Percentiles rank a stretch among this genome's conserved stretches.
phyloP scores from a whole-genome alignment of 2,888 invertebrate species.

The Ischnus inquisitorius region DNA sequence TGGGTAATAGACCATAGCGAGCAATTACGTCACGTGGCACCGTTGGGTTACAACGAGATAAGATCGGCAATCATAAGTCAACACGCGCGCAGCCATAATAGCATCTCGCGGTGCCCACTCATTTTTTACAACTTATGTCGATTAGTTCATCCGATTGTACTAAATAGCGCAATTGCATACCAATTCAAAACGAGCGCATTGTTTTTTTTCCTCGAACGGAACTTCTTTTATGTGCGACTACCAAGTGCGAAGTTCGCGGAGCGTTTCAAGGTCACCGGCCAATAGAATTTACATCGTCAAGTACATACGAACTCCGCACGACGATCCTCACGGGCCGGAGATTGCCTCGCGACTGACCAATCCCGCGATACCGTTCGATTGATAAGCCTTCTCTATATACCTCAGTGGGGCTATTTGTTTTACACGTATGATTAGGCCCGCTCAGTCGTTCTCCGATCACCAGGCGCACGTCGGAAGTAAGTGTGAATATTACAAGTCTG shows the following conservation, averaged over 20 bases:
- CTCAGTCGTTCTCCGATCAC: constrained; percentile 2
- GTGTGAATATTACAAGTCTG: background rate
- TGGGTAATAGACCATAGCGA: constrained; percentile 53
- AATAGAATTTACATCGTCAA: background rate
- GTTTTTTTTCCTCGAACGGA: background rate
- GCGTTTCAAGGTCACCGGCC: constrained; percentile 4
- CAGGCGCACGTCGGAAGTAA: background rate
- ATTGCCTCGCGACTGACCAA: constrained; percentile 62
- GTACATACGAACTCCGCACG: background rate
- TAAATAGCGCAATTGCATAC: background rate
- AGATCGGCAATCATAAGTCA: constrained; percentile 34
- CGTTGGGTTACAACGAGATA: constrained; percentile 1
- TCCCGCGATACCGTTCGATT: constrained; percentile 38
- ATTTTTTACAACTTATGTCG: constrained; percentile 4
- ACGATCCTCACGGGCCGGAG: constrained; percentile 26
- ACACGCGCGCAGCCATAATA: background rate
- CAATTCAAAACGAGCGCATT: background rate
- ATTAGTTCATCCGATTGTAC: background rate
- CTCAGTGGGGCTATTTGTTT: constrained; percentile 12
- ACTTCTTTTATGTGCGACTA: background rate
- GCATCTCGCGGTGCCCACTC: background rate
- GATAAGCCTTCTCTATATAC: constrained; percentile 57
- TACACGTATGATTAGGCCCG: background rate
- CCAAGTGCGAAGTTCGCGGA: background rate
- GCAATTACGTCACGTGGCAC: constrained; percentile 21